Evolutionary conservation across 2,113 vertebrate species (phyloP), one percentile per base, ranked within the genome.

Genomic region (Lichenostomus cassidix): DNA sequence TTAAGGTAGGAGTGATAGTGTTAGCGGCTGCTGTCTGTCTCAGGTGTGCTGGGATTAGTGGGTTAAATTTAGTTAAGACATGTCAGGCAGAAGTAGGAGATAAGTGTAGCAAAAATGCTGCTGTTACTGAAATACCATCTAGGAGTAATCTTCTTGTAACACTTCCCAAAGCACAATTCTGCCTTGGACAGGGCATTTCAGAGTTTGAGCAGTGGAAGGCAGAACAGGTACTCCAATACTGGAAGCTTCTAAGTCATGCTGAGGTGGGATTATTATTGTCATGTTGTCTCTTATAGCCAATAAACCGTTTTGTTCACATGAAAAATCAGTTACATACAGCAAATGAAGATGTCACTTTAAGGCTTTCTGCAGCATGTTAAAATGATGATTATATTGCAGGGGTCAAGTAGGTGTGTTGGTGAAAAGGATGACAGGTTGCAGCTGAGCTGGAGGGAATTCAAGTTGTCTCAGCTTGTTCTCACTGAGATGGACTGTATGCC

Each of bases 31-130:
- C 89, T 59, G 73, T 62, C 50, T 69, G 35, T 74, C 90, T 94
- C 93, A 97, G 95, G 94, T 96, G 93, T 93, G 95, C 56, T 77
- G n/a, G 90, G 95, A 96, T 96, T 97, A 96, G 93, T 11, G 65
- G 83, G 95, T 95, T 97, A 97, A 96, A 94, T 96, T 96, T 94
- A 96, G 94, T 94, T 95, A 95, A 86, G 92, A 87, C 80, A 7
- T 42, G 60, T 83, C 92, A 86, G 73, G 80, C 68, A 90, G 73
- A 77, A 60, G 83, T 60, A 89, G 85, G 82, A 86, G 68, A 68
- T 87, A 84, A 94, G 80, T 46, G 56, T 39, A 59, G 81, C 79
- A 78, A 90, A 95, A 93, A 49, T 6, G 76, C 76, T 90, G 76
- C 79, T 64, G 21, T 90, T 88, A 83, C 71, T 70, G 44, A 88